A percentile compares a stretch with the other conserved stretches of the same genome.
Conservation (phyloP, 2,888 invertebrate genomes). For the Nyleta sp. region DNA sequence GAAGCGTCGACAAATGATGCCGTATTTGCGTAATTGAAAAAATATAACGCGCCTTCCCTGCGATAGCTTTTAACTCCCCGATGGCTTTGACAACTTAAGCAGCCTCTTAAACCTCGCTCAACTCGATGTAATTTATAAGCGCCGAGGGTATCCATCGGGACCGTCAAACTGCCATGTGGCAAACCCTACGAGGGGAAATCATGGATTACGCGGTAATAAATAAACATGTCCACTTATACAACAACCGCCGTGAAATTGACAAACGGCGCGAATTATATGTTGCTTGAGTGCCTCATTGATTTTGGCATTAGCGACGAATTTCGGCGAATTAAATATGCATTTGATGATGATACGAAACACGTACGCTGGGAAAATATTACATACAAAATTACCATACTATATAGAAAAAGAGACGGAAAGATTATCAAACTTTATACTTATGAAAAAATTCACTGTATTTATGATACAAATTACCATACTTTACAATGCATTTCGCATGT, state of each 20-base stretch:
- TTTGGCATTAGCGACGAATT: constrained; percentile 31
- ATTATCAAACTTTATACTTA: too few species aligned
- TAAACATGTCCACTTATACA: constrained; percentile 76
- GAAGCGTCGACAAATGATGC: constrained; percentile 62
- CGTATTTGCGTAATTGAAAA: constrained; percentile 71
- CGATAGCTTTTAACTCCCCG: constrained; percentile 76
- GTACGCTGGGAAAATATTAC: neutral
- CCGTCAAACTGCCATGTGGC: constrained; percentile 80
- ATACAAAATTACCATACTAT: too few species aligned
- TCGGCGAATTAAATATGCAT: constrained; percentile 1
- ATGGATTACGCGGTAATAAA: constrained; percentile 82
- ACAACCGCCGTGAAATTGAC: constrained; percentile 69
- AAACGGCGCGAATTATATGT: constrained; percentile 59
- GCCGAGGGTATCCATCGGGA: constrained; percentile 74
- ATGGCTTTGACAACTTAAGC: constrained; percentile 81
- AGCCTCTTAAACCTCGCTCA: constrained; percentile 79
- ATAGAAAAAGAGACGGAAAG: too few species aligned
- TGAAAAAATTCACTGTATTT: too few species aligned
- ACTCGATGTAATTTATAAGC: constrained; percentile 81
- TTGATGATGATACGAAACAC: constrained; percentile 3
- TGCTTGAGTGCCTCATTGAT: constrained; percentile 50
- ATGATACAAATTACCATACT: too few species aligned
- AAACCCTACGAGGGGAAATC: constrained; percentile 78
- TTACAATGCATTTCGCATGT: too few species aligned
- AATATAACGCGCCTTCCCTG: constrained; percentile 67